Evolutionary conservation across 2,888 invertebrate genomes (phyloP).

Genomic region (Selenia dentaria): DNA sequence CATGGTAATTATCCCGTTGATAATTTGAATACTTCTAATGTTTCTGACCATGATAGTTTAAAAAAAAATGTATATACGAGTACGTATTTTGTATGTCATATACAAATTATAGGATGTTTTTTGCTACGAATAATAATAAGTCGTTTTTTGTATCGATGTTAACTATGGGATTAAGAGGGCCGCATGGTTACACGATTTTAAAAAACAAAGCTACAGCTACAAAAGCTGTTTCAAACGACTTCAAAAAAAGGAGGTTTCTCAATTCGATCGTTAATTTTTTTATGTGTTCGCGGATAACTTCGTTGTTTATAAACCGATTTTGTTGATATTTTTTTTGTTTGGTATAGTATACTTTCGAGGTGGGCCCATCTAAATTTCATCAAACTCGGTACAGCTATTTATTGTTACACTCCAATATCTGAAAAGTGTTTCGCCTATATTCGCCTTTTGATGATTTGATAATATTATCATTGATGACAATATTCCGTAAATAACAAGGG

Average conservation of each 20-base stretch:
- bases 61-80: too few relatives aligned
- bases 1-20: too few relatives aligned
- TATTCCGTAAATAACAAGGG: not conserved
- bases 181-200: too few relatives aligned
- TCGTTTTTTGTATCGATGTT: too few relatives aligned
- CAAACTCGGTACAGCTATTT: not conserved
- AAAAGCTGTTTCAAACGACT: not conserved
- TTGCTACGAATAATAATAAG: too few relatives aligned
- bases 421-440: not conserved
- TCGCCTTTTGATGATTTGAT: not conserved
- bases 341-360: not conserved
- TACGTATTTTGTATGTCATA: too few relatives aligned
- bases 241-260: not conserved
- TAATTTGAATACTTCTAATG: too few relatives aligned
- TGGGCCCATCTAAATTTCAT: not conserved
- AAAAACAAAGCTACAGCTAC: too few relatives aligned
- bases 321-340: not conserved
- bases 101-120: too few relatives aligned
- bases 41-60: too few relatives aligned
- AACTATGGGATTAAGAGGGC: too few relatives aligned
- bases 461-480: not conserved
- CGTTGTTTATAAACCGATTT: not conserved
- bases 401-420: not conserved
- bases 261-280: not conserved
- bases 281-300: not conserved